Evolutionary conservation across 2,113 vertebrate species (phyloP).

Genomic region (Anser brachyrhynchus): DNA sequence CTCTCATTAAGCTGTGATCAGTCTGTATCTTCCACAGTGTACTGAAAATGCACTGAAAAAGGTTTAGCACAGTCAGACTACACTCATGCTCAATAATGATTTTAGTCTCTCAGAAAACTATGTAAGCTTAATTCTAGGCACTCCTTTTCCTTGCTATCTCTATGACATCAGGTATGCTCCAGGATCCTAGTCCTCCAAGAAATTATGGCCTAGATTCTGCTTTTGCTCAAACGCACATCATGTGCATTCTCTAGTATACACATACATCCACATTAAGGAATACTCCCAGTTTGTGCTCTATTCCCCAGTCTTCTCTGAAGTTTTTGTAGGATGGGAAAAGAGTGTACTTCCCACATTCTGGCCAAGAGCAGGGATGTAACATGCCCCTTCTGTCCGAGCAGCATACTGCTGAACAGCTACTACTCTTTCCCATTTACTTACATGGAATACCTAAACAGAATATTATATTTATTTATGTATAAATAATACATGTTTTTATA

Average conservation of each 20-base stretch:
- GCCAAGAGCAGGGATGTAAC: background rate
- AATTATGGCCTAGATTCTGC: background rate
- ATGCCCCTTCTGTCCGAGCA: background rate
- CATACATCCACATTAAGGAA: background rate
- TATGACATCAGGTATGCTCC: accelerated
- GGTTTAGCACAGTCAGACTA: background rate
- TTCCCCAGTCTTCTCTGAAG: background rate
- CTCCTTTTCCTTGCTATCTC: background rate
- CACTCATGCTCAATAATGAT: background rate
- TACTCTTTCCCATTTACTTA: background rate
- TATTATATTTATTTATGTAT: background rate
- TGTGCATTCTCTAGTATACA: background rate
- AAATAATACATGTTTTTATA: too few relatives aligned
- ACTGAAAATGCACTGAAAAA: background rate
- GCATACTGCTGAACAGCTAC: background rate
- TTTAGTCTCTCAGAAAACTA: background rate
- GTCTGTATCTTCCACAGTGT: background rate
- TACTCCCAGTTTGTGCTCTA: background rate
- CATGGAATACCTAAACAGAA: background rate
- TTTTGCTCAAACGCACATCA: background rate
- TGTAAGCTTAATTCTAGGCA: background rate
- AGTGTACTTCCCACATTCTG: background rate
- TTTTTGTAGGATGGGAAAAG: background rate
- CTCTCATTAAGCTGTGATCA: background rate
- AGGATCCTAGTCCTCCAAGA: background rate